Conservation (phyloP, 2,113 vertebrate genomes). For the Dicerorhinus sumatrensis region DNA sequence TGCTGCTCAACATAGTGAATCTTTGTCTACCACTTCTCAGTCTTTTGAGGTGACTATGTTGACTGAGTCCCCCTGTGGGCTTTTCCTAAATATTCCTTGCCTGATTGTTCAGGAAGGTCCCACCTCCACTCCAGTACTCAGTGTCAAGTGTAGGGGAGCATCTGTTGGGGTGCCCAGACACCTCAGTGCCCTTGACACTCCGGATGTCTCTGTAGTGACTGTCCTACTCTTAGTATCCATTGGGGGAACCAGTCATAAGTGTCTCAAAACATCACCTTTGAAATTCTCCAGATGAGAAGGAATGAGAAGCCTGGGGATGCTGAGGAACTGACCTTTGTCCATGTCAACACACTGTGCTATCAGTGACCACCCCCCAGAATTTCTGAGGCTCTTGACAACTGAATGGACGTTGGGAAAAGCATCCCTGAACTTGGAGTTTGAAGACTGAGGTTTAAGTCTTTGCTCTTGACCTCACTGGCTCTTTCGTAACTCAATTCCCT, state of each 20-base stretch:
- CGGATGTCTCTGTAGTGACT: neutral
- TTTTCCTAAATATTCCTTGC: neutral
- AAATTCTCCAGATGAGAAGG: neutral
- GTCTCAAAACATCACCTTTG: neutral
- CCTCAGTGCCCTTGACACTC: neutral
- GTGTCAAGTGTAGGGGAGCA: neutral
- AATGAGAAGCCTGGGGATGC: neutral
- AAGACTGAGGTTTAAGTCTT: neutral
- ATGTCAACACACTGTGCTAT: neutral
- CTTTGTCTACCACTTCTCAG: neutral
- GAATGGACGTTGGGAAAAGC: neutral
- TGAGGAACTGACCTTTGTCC: neutral
- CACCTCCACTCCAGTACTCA: neutral
- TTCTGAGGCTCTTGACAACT: neutral
- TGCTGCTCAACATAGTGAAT: neutral
- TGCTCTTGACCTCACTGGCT: neutral
- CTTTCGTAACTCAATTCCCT: neutral
- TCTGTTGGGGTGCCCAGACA: rapidly evolving
- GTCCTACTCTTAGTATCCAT: neutral
- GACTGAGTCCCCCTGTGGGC: neutral
- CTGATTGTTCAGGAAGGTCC: neutral
- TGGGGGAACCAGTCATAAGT: neutral
- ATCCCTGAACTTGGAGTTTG: neutral
- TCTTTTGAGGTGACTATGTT: neutral
- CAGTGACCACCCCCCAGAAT: neutral